Conservation (phyloP, 1,140 invertebrate genomes). For the Tetragnatha versicolor region DNA sequence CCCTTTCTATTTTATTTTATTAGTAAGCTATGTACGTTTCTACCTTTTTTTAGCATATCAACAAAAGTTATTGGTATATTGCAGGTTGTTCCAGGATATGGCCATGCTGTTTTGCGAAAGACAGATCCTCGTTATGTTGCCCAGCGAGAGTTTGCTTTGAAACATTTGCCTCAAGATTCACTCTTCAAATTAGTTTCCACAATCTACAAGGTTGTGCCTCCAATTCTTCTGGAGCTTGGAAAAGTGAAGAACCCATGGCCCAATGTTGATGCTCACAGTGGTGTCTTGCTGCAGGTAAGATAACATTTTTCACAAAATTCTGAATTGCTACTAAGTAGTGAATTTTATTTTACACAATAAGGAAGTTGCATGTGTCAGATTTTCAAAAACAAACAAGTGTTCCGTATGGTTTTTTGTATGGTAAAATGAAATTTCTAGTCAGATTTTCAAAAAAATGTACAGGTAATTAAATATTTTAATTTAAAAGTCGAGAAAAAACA, state of each 20-base stretch:
- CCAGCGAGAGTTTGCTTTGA: slow-evolving; percentile 70
- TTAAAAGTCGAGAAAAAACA: too few species aligned
- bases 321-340: neutral
- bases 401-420: too few species aligned
- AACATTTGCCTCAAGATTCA: slow-evolving; percentile 70
- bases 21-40: neutral
- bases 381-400: too few species aligned
- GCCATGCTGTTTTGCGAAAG: slow-evolving; percentile 71
- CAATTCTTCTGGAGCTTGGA: slow-evolving; percentile 69
- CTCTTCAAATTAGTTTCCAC: slow-evolving; percentile 68
- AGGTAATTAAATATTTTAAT: too few species aligned
- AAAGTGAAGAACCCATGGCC: slow-evolving; percentile 74
- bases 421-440: too few species aligned
- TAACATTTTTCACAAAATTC: too few species aligned
- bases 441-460: too few species aligned
- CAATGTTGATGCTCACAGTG: slow-evolving; percentile 72
- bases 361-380: too few species aligned
- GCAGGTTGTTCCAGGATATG: slow-evolving; percentile 72
- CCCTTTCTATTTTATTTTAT: too few species aligned
- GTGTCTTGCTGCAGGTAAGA: slow-evolving; percentile 69
- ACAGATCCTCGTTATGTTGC: slow-evolving; percentile 71
- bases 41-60: neutral
- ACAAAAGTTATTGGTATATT: too few species aligned
- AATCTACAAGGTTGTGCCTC: slow-evolving; percentile 69
- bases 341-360: too few species aligned